Evolutionary conservation across 2,113 vertebrate genomes (phyloP), one percentile per base, ranked within the genome.

Genomic region (Melierax canorus): DNA sequence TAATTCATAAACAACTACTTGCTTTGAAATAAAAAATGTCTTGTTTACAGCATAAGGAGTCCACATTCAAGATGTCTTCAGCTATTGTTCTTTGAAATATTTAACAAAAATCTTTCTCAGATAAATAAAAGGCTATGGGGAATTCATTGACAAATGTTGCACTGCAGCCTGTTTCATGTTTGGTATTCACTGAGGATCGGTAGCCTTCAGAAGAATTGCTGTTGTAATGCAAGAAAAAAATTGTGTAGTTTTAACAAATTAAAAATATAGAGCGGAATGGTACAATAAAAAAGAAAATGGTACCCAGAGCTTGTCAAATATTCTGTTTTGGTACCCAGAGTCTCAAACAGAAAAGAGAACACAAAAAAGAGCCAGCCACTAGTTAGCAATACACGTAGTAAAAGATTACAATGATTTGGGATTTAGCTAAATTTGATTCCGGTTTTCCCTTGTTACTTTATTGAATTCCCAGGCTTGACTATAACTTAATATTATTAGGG

Each of bases 41-140:
- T 91, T 88, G 38, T 66, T 96, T 92, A 64, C n/a, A 48, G 59
- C 27, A 14, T 14, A 53, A 90, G 29, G 58, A 73, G 30, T 41
- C 29, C 9, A 14, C 21, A n/a, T 66, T 92, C 38, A 62, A 66
- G 63, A 86, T 68, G 24, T 66, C 66, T 95, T 96, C 7, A 50
- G 82, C 27, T 64, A 27, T n/a, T 92, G 41, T 50, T 68, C 39
- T 88, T 76, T 79, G 62, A 72, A 93, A 86, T 66, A 71, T 63
- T 91, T 85, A 51, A 34, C 0, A 7, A 53, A 73, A 75, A 45
- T 8, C 27, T 88, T 53, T 90, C 18, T 66, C 39, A 58, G 53
- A 15, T 83, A 45, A 94, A 58, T 29, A 26, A 38, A 53, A 83
- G 53, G 32, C 74, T 86, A 12, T 41, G 55, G n/a, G 48, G 66